Percentiles rank a stretch among this genome's conserved stretches.
These are phyloP conservation scores for Campodea augens DNA, from an alignment of 1,140 invertebrate genomes.

Conservation along the genomic window DNA sequence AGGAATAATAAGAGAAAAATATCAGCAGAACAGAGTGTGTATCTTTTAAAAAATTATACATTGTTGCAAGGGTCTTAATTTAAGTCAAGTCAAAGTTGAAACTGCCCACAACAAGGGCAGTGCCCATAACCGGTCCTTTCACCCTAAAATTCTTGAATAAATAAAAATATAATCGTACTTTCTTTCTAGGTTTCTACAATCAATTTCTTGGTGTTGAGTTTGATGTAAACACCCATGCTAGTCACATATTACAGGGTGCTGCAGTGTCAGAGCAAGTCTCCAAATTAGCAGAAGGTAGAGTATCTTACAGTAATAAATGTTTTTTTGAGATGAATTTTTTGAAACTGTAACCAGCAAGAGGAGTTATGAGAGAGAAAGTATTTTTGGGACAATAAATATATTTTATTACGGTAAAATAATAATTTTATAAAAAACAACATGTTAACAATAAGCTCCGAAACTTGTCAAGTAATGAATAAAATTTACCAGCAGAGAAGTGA, in stretches of 20 bases:
- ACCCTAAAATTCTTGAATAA: too few relatives aligned
- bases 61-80: too few relatives aligned
- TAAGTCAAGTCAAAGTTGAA: too few relatives aligned
- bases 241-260: conserved; percentile 27
- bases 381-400: conserved; percentile 8
- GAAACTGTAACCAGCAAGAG: conserved; percentile 1
- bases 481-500: too few relatives aligned
- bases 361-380: too few relatives aligned
- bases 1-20: too few relatives aligned
- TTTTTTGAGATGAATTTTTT: conserved; percentile 6
- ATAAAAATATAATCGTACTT: too few relatives aligned
- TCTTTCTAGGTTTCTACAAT: conserved; percentile 25
- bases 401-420: conserved; percentile 3
- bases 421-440: conserved; percentile 7
- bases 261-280: conserved; percentile 51
- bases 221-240: conserved; percentile 29
- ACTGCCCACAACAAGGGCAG: too few relatives aligned
- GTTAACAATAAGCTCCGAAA: conserved; percentile 2
- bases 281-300: conserved; percentile 39
- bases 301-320: conserved; percentile 6
- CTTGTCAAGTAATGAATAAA: too few relatives aligned
- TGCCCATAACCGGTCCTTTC: too few relatives aligned
- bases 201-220: conserved; percentile 30
- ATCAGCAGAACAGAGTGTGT: too few relatives aligned
- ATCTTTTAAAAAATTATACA: too few relatives aligned